Evolutionary conservation across 1,140 invertebrate species (phyloP).

Genomic region (Zaprionus tsacasi): DNA sequence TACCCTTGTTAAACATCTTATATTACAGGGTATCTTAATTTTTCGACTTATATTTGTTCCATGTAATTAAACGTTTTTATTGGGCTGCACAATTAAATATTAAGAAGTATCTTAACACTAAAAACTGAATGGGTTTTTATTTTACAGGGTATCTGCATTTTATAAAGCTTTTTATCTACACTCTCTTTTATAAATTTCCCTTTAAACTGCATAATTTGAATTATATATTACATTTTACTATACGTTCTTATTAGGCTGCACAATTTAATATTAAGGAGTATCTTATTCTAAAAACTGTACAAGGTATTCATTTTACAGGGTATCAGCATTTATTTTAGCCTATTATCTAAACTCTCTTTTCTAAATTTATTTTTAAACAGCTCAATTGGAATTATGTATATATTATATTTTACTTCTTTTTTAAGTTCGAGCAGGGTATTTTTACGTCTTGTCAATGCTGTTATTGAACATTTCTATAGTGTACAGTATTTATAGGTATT

Average conservation of each 20-base stretch:
- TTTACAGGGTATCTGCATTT: no score
- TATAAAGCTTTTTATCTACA: no score
- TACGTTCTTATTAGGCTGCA: no score
- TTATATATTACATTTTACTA: background rate
- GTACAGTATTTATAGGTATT: background rate
- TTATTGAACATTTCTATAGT: background rate
- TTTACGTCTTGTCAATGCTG: background rate
- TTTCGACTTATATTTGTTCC: background rate
- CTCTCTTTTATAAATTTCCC: background rate
- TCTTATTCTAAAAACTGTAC: no score
- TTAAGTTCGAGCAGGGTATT: background rate
- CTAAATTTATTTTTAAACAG: background rate
- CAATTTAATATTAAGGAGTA: no score
- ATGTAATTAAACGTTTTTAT: background rate
- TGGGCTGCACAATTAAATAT: no score
- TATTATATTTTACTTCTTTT: no score
- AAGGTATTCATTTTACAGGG: no score
- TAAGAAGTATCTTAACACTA: no score
- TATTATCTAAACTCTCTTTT: background rate
- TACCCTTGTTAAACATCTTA: background rate
- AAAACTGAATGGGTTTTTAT: no score
- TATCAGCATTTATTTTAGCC: no score
- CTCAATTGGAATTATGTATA: background rate
- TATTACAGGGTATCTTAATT: background rate
- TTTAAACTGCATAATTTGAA: background rate